Evolutionary conservation across 2,113 vertebrate species (phyloP).

Genomic region (Prunella fulvescens): DNA sequence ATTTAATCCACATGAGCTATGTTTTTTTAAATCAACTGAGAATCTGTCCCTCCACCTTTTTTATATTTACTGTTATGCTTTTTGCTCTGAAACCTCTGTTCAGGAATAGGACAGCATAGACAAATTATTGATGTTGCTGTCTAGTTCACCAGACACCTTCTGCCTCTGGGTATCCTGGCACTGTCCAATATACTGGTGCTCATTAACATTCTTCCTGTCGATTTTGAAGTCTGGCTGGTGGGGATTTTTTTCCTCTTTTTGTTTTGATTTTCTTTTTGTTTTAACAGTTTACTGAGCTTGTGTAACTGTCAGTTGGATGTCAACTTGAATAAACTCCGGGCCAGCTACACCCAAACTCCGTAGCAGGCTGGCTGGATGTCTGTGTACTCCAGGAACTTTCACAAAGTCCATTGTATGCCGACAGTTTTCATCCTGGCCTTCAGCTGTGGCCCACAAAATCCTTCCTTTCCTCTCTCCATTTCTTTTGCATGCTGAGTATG

Average conservation of each 20-base stretch:
- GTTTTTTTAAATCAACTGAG: not conserved
- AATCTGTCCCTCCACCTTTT: not conserved
- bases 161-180: not conserved
- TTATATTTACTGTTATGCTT: not conserved
- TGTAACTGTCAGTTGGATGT: not conserved
- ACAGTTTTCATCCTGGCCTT: not conserved
- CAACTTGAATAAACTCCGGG: not conserved
- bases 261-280: not conserved
- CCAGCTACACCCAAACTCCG: not conserved
- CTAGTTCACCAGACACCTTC: not conserved
- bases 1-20: not conserved
- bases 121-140: not conserved
- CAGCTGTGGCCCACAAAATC: rapidly evolving
- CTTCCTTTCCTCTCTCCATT: not conserved
- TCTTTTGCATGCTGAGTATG: not conserved
- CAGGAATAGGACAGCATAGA: not conserved
- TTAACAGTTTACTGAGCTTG: not conserved
- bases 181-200: not conserved
- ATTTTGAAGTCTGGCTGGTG: not conserved
- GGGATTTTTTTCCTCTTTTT: not conserved
- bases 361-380: not conserved
- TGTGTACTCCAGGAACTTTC: not conserved
- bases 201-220: not conserved
- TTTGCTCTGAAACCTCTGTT: not conserved
- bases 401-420: not conserved